phyloP scores from a whole-genome alignment of 2,797 vertebrate species.

The Gymnoscopelus microlampas region DNA sequence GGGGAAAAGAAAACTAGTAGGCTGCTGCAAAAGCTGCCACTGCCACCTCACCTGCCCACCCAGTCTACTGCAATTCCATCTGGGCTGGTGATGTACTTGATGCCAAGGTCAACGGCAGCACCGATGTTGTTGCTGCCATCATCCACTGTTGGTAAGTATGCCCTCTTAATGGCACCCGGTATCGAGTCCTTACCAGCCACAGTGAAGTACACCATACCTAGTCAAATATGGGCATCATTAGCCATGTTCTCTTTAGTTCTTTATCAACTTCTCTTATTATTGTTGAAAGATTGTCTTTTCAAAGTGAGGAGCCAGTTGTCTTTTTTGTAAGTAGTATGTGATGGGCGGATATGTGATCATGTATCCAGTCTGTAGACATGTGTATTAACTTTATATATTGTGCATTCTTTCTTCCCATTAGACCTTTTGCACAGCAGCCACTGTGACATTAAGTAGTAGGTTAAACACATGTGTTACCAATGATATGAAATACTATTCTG shows the following conservation, averaged over 20 bases:
- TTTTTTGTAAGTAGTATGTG: neutral
- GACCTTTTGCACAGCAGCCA: too few relatives aligned
- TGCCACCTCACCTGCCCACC: constrained; percentile 87
- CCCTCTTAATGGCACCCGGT: constrained; percentile 90
- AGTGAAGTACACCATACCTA: constrained; percentile 92
- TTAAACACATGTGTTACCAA: too few relatives aligned
- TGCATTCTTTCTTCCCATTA: too few relatives aligned
- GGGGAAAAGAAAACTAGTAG: too few relatives aligned
- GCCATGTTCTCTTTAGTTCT: neutral
- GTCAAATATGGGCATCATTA: constrained; percentile 3
- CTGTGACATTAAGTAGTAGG: too few relatives aligned
- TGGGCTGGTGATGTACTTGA: constrained; percentile 88
- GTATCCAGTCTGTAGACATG: too few relatives aligned
- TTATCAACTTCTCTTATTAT: neutral
- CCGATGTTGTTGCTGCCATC: constrained; percentile 87
- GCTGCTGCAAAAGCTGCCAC: neutral
- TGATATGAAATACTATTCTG: too few relatives aligned
- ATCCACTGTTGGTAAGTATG: constrained; percentile 89
- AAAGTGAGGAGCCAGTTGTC: neutral
- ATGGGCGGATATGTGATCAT: too few relatives aligned
- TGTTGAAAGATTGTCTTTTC: neutral
- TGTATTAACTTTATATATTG: too few relatives aligned
- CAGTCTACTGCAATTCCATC: constrained; percentile 93
- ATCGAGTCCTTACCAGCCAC: constrained; percentile 81
- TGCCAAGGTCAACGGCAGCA: constrained; percentile 84